A percentile compares a stretch with the other conserved stretches of the same genome.
Evolutionary conservation across 2,888 invertebrate genomes (phyloP).

Genomic region (Yponomeuta cagnagella): DNA sequence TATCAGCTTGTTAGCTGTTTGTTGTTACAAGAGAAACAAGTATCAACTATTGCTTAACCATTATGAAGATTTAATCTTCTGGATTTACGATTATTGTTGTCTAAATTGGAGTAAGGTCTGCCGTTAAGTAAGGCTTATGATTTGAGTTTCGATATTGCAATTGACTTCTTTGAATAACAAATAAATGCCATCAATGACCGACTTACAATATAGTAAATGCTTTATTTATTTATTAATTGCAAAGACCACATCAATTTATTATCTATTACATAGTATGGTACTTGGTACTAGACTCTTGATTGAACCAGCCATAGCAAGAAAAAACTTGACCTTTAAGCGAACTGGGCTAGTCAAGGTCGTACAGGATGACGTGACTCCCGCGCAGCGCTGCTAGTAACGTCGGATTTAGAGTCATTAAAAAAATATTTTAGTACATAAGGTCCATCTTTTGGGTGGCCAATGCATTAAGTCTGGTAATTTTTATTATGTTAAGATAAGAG

Average conservation of each 20-base stretch:
- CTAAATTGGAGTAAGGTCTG: not conserved
- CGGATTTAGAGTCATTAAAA: not conserved
- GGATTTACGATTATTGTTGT: not conserved
- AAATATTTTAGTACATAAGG: not conserved
- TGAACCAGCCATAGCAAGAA: not conserved
- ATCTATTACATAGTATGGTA: not conserved
- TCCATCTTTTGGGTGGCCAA: too few species aligned
- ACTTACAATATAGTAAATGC: too few species aligned
- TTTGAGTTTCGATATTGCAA: not conserved
- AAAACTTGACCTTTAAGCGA: slow-evolving; percentile 33
- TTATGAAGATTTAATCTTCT: not conserved
- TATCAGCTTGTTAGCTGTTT: not conserved
- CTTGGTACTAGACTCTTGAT: not conserved
- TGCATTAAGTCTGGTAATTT: too few species aligned
- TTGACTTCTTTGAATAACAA: not conserved
- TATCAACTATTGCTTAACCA: not conserved
- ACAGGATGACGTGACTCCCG: slow-evolving; percentile 31
- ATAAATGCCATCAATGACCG: too few species aligned
- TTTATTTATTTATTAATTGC: too few species aligned
- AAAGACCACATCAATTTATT: too few species aligned
- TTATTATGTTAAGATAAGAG: too few species aligned
- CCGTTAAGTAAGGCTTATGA: not conserved
- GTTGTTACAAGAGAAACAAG: not conserved
- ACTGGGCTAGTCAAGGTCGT: slow-evolving; percentile 42
- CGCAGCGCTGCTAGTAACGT: slow-evolving; percentile 16